Evolutionary conservation across 2,888 invertebrate genomes (phyloP).

Genomic region (Arctia plantaginis): DNA sequence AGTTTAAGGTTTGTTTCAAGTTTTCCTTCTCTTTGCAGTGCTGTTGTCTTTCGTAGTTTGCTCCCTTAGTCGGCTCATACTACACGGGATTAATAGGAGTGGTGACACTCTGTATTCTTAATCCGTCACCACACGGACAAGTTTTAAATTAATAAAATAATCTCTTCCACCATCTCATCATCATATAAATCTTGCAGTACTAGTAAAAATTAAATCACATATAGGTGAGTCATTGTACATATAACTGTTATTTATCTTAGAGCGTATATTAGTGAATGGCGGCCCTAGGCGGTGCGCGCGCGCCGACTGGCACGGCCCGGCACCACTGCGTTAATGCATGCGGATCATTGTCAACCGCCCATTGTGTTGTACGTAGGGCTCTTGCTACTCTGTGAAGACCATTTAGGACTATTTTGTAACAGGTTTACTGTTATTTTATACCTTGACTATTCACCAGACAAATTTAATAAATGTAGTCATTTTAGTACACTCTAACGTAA

Average conservation of each 20-base stretch:
- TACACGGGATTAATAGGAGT: no score
- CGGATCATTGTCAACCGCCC: slow-evolving; percentile 46
- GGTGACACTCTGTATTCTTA: no score
- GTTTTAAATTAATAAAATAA: no score
- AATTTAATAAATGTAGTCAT: background rate
- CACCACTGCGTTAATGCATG: slow-evolving; percentile 50
- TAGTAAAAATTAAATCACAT: background rate
- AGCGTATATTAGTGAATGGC: slow-evolving; percentile 13
- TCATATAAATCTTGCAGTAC: background rate
- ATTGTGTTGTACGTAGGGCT: slow-evolving; percentile 40
- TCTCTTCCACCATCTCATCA: background rate
- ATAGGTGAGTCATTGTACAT: background rate
- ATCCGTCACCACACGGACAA: no score
- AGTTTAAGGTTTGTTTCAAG: no score
- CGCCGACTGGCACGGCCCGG: slow-evolving; percentile 55
- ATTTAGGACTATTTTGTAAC: slow-evolving; percentile 7
- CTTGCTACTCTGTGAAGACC: slow-evolving; percentile 24
- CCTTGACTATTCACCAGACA: background rate
- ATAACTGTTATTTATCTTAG: background rate
- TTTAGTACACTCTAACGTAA: background rate
- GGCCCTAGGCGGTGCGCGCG: slow-evolving; percentile 55
- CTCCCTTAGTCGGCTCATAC: no score
- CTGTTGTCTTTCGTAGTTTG: no score
- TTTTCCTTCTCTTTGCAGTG: no score
- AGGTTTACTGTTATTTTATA: slow-evolving; percentile 16